phyloP scores from a whole-genome alignment of 2,888 invertebrate species.

The Napeogenes sylphis region DNA sequence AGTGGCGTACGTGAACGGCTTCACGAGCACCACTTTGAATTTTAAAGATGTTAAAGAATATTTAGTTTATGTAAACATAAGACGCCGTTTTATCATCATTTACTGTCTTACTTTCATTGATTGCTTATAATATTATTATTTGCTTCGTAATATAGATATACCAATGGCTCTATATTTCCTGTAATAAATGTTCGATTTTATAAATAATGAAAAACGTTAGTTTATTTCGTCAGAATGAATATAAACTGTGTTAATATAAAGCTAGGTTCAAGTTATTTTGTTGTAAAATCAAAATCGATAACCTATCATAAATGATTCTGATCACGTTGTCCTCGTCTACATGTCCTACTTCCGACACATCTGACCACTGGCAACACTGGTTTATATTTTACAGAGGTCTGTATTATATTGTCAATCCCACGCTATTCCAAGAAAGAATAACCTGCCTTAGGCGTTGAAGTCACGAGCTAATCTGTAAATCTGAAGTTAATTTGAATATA shows the following conservation, averaged over 20 bases:
- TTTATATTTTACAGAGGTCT: conserved; percentile 45
- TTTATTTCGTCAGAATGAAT: background rate
- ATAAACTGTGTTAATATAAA: too few relatives aligned
- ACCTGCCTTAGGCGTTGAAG: conserved; percentile 39
- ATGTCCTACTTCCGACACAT: conserved; percentile 35
- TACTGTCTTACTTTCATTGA: conserved; percentile 35
- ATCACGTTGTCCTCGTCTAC: conserved; percentile 27
- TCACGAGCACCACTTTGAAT: conserved; percentile 45
- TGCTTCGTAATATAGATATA: conserved; percentile 44
- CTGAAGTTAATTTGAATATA: background rate
- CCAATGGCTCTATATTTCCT: conserved; percentile 60
- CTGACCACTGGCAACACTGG: conserved; percentile 29
- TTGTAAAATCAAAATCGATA: background rate
- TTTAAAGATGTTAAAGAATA: conserved; percentile 53
- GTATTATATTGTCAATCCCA: conserved; percentile 43
- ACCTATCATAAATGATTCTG: conserved; percentile 19
- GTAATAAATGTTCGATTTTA: conserved; percentile 14
- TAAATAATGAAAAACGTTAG: conserved; percentile 10
- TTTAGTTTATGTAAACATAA: conserved; percentile 52
- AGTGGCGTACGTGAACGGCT: conserved; percentile 46
- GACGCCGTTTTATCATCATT: conserved; percentile 43
- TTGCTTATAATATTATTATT: conserved; percentile 45
- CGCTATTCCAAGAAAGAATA: conserved; percentile 54
- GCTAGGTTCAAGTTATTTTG: too few relatives aligned
- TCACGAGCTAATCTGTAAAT: conserved; percentile 17